phyloP scores from a whole-genome alignment of 2,113 vertebrate genomes.

The Panthera tigris region DNA sequence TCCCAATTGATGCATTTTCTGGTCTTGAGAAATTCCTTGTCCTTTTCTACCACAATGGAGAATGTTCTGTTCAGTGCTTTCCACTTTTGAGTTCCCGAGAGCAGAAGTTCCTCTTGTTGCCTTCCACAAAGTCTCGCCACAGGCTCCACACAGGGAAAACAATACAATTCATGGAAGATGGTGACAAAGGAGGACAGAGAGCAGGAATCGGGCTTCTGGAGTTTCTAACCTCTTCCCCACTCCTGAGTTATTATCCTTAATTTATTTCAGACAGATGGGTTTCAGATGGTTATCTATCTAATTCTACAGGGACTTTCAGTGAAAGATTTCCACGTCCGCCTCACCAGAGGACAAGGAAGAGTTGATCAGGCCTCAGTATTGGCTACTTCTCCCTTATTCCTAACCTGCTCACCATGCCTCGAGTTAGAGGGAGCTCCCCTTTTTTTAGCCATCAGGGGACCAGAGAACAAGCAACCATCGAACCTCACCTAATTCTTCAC shows the following conservation, averaged over 20 bases:
- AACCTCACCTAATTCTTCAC: background rate
- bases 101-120: constrained; percentile 20
- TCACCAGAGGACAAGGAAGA: background rate
- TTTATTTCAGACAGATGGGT: constrained; percentile 12
- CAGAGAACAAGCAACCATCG: background rate
- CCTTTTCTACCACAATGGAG: constrained; percentile 46
- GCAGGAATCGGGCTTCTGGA: background rate
- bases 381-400: background rate
- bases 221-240: background rate
- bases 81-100: background rate
- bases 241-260: constrained; percentile 12
- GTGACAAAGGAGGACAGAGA: constrained; percentile 37
- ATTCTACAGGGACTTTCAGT: constrained; percentile 24
- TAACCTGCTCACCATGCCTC: background rate
- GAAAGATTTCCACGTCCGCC: background rate
- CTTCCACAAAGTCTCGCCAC: constrained; percentile 59
- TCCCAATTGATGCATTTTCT: constrained; percentile 3
- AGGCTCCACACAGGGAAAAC: background rate
- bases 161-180: constrained; percentile 14
- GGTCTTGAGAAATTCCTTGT: constrained; percentile 41
- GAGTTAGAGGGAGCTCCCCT: background rate
- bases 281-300: constrained; percentile 1
- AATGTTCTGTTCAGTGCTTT: constrained; percentile 20
- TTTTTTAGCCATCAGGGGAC: background rate
- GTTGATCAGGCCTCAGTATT: background rate